Evolutionary conservation across 2,797 vertebrate genomes (phyloP).

Genomic region (Salarias fasciatus): DNA sequence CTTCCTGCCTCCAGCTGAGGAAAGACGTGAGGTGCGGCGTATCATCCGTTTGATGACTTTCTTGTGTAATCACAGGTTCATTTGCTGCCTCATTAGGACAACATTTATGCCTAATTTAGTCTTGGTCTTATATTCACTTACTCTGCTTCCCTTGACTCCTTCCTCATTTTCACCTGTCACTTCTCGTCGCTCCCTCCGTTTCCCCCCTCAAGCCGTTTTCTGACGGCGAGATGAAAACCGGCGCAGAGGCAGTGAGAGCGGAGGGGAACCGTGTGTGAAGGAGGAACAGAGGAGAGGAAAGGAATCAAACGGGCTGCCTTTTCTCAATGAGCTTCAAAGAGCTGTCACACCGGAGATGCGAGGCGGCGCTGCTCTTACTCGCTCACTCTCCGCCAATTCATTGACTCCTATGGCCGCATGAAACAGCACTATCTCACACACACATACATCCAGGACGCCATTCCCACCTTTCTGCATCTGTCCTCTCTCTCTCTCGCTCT

Average conservation of each 20-base stretch:
- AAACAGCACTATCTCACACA: slow-evolving; percentile 11
- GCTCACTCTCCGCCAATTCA: slow-evolving; percentile 1
- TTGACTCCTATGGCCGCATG: slow-evolving; percentile 8
- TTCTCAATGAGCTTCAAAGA: slow-evolving; percentile 66
- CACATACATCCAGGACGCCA: slow-evolving; percentile 24
- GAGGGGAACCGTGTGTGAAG: slow-evolving; percentile 16
- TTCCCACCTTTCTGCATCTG: slow-evolving; percentile 21
- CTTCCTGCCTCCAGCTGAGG: neutral
- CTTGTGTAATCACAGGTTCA: slow-evolving; percentile 15
- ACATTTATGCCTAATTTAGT: slow-evolving; percentile 13
- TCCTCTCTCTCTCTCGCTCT: neutral
- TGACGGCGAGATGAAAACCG: slow-evolving; percentile 33
- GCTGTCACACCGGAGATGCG: slow-evolving; percentile 45
- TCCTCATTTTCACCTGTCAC: slow-evolving; percentile 42
- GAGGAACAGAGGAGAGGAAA: slow-evolving; percentile 6
- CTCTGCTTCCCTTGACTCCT: neutral
- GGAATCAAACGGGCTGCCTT: slow-evolving; percentile 34
- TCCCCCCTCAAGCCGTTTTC: slow-evolving; percentile 28
- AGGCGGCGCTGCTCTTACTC: slow-evolving; percentile 27
- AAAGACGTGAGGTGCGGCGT: neutral
- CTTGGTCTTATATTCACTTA: neutral
- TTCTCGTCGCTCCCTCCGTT: slow-evolving; percentile 30
- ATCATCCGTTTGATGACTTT: slow-evolving; percentile 11
- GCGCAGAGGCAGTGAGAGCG: slow-evolving; percentile 11
- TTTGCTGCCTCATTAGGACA: slow-evolving; percentile 34